Conservation (phyloP, 2,888 invertebrate species). For the Drosophila vallismaia region DNA sequence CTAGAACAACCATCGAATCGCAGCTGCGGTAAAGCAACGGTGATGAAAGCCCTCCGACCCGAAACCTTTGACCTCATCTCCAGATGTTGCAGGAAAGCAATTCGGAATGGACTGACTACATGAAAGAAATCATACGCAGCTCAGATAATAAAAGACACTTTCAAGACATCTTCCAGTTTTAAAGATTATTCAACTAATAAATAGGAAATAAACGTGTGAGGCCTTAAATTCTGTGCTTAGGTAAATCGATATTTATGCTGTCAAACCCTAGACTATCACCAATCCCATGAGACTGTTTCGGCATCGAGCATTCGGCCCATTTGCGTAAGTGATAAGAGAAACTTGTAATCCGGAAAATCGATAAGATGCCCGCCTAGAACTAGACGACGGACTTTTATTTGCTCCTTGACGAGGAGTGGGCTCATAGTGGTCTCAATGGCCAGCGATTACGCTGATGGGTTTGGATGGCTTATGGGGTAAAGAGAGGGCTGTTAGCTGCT, state of each 20-base stretch:
- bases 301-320: conserved; percentile 40
- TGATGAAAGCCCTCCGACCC: conserved; percentile 10
- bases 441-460: conserved; percentile 52
- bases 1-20: conserved; percentile 43
- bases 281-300: conserved; percentile 19
- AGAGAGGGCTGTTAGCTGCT: conserved; percentile 47
- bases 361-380: conserved; percentile 57
- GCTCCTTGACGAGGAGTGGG: conserved; percentile 37
- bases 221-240: not conserved
- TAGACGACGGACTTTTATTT: conserved; percentile 45
- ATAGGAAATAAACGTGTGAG: not conserved
- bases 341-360: conserved; percentile 59
- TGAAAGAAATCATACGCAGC: conserved; percentile 29
- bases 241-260: not conserved
- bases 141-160: not conserved
- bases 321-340: conserved; percentile 50
- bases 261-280: not conserved
- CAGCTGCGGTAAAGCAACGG: conserved; percentile 31
- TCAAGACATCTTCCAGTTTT: not conserved
- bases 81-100: conserved; percentile 36
- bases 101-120: conserved; percentile 22
- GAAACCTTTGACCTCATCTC: not conserved
- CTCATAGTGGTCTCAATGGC: conserved; percentile 48
- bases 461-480: conserved; percentile 12
- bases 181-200: not conserved